phyloP scores from a whole-genome alignment of 2,113 vertebrate species.

The Bubo bubo region DNA sequence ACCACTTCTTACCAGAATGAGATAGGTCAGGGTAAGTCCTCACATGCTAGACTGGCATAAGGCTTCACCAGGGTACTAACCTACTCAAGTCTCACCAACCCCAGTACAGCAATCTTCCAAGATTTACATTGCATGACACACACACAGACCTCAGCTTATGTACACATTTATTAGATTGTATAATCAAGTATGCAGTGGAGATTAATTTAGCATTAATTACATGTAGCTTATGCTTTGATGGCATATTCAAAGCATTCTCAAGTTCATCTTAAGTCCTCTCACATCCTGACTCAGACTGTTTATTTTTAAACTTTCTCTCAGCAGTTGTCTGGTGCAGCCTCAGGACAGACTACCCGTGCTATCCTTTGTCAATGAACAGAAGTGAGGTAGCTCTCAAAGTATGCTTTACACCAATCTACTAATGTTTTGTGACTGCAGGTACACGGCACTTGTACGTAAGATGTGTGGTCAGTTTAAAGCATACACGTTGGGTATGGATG shows the following conservation, averaged over 20 bases:
- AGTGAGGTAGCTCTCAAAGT: not conserved
- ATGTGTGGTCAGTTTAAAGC: not conserved
- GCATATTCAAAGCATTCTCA: not conserved
- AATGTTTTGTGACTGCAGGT: not conserved
- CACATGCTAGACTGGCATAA: not conserved
- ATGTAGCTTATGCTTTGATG: not conserved
- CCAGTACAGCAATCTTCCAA: not conserved
- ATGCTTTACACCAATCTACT: not conserved
- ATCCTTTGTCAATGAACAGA: not conserved
- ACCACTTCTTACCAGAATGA: not conserved
- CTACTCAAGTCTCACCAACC: not conserved
- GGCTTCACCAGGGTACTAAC: not conserved
- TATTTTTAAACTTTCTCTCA: not conserved
- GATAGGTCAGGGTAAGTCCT: not conserved
- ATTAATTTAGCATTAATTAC: not conserved
- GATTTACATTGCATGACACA: not conserved
- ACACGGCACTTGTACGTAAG: not conserved
- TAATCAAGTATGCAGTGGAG: not conserved
- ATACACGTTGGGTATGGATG: not conserved
- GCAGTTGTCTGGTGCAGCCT: not conserved
- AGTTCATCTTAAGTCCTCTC: not conserved
- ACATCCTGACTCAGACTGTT: not conserved
- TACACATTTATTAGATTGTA: not conserved
- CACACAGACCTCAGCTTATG: not conserved
- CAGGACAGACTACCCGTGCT: not conserved